Percentiles rank a stretch among this genome's conserved stretches.
These are phyloP conservation scores for Melanostoma mellinum DNA, from an alignment of 2,888 invertebrate species.

Conservation along the genomic window DNA sequence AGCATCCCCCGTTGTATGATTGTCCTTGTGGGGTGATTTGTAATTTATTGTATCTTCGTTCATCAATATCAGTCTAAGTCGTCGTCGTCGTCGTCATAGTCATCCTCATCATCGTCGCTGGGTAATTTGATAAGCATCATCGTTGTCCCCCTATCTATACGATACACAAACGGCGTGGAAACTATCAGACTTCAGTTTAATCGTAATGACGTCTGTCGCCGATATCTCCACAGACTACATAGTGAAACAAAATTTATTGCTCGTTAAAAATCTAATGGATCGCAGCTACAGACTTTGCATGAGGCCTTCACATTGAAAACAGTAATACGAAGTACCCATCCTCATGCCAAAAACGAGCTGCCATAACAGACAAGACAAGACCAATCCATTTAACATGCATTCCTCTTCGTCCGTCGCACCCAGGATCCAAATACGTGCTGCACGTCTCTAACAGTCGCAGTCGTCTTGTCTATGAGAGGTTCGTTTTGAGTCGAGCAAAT, in stretches of 20 bases:
- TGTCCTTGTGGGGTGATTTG: constrained; percentile 11
- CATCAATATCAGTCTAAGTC: constrained; percentile 32
- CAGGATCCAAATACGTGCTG: constrained; percentile 4
- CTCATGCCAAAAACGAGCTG: constrained; percentile 28
- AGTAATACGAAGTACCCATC: constrained; percentile 16
- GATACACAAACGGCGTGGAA: neutral
- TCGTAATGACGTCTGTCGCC: constrained; percentile 54
- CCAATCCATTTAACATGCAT: constrained; percentile 49
- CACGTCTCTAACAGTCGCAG: constrained; percentile 4
- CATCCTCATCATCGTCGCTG: constrained; percentile 16
- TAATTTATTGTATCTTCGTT: constrained; percentile 7
- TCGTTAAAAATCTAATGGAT: constrained; percentile 57
- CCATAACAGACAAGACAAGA: constrained; percentile 15
- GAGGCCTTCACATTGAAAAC: constrained; percentile 13
- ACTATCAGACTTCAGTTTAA: constrained; percentile 24
- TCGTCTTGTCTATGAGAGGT: constrained; percentile 13
- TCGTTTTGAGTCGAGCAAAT: constrained; percentile 22
- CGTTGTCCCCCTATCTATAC: neutral
- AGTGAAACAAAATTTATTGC: constrained; percentile 45
- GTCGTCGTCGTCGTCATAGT: constrained; percentile 23
- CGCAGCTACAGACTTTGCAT: constrained; percentile 21
- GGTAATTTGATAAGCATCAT: constrained; percentile 47
- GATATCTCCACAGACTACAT: neutral
- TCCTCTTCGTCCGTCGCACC: constrained; percentile 2
- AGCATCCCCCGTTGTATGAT: neutral